Base-by-base conservation (phyloP, 64 coral and sea anemone species). In the Stichodactyla mertensii region DNA sequence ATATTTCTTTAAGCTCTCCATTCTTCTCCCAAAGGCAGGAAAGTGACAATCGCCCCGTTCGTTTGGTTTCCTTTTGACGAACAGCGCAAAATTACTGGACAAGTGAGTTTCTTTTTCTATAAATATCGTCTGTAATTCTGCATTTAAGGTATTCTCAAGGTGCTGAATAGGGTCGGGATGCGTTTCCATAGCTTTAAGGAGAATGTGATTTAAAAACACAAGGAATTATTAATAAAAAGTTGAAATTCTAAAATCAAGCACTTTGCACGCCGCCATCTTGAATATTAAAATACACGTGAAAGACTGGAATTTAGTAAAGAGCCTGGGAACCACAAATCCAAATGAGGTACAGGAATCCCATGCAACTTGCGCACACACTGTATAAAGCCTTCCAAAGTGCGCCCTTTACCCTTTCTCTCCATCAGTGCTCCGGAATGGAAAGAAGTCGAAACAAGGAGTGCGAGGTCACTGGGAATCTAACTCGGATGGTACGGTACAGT, bases 61-160 rank as follows among this genome's bases (percentile, higher is more conserved):
- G n/a, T 81, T 81, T 20, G 78, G 78, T 54, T 74, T 74, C 27
- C 69, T 9, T 81, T 81, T 81, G 6, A 81, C 6, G 10, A 81
- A 55, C 15, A 52, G 26, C 78, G 78, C 53, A 81, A 81, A 81
- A 51, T 23, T 53, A 15, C 69, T 10, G 7, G 18, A 81, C 18
- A 55, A 53, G 6, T 81, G 36, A 81, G 78, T 16, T 19, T 45
- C 53, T 28, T 81, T 54, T 18, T 15, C 53, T 55, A 16, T 22
- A 31, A 81, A 81, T 53, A 81, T 13, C 24, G 36, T 18, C 6
- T 20, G 1, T 12, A 81, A 54, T 55, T 54, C 78, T 54, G 6
- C 53, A 28, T 55, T 55, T 20, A 81, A 81, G 1, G 78, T 81
- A 53, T 54, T 51, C 52, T 81, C 51, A 11, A 81, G 78, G 52